These are phyloP conservation scores for Helleia helle DNA, from an alignment of 2,888 invertebrate species.

Conservation along the genomic window DNA sequence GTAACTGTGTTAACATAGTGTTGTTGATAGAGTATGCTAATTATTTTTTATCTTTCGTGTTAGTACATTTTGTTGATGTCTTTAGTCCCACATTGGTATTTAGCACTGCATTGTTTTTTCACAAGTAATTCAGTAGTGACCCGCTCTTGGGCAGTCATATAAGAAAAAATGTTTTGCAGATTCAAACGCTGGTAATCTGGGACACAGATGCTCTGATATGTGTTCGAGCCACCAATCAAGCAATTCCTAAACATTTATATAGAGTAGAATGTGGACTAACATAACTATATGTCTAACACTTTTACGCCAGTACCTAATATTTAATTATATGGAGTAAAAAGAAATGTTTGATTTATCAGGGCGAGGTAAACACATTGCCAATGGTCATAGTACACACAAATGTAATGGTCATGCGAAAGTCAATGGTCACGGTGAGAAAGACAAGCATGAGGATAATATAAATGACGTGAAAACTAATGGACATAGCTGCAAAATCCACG, in stretches of 20 bases:
- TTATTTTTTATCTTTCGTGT: slow-evolving; percentile 16
- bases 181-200: slow-evolving; percentile 44
- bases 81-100: slow-evolving; percentile 31
- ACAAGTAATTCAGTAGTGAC: slow-evolving; percentile 22
- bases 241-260: slow-evolving; percentile 40
- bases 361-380: slow-evolving; percentile 35
- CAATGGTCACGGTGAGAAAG: slow-evolving; percentile 20
- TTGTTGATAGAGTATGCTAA: slow-evolving; percentile 21
- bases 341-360: slow-evolving; percentile 56
- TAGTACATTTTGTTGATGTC: slow-evolving; percentile 25
- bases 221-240: slow-evolving; percentile 41
- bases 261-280: slow-evolving; percentile 25
- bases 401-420: slow-evolving; percentile 26
- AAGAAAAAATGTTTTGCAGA: slow-evolving; percentile 52
- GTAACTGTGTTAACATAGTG: slow-evolving; percentile 50
- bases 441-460: neutral
- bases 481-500: slow-evolving; percentile 6
- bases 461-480: slow-evolving; percentile 27
- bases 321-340: slow-evolving; percentile 35
- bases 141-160: slow-evolving; percentile 19
- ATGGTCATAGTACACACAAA: slow-evolving; percentile 31
- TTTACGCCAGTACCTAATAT: slow-evolving; percentile 51
- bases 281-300: slow-evolving; percentile 41
- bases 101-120: slow-evolving; percentile 35
- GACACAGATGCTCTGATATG: slow-evolving; percentile 41